Evolutionary conservation across 2,888 invertebrate genomes (phyloP).

Genomic region (Abscondita cerata): DNA sequence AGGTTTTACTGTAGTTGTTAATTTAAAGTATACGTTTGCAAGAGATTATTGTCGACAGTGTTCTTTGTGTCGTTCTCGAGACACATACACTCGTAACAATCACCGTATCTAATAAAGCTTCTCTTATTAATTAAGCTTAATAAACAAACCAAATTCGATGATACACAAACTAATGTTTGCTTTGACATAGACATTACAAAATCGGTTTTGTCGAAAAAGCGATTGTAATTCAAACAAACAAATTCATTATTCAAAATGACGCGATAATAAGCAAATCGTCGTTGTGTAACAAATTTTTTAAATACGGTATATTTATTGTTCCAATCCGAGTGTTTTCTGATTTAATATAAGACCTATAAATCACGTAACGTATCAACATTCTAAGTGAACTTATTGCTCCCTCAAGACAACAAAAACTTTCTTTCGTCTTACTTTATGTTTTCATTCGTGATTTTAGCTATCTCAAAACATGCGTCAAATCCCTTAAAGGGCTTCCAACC

Average conservation of each 20-base stretch:
- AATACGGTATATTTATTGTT: no score
- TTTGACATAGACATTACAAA: conserved; percentile 24
- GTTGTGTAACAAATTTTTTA: no score
- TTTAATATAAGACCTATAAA: conserved; percentile 29
- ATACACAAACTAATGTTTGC: conserved; percentile 17
- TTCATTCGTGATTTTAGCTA: conserved; percentile 28
- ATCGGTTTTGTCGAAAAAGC: conserved; percentile 14
- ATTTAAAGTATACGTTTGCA: conserved; percentile 17
- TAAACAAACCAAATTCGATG: conserved; percentile 18
- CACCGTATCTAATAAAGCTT: conserved; percentile 22
- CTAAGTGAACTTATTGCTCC: conserved; percentile 25
- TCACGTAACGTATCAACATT: conserved; percentile 29
- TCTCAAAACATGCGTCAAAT: conserved; percentile 31
- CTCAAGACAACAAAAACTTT: conserved; percentile 19
- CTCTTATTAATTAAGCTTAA: conserved; percentile 28
- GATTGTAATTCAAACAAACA: conserved; percentile 18
- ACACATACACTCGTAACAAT: conserved; percentile 21
- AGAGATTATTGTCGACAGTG: conserved; percentile 15
- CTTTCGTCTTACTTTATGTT: conserved; percentile 19
- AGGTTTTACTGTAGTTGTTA: no score
- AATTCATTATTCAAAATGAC: no score
- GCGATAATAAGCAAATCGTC: no score
- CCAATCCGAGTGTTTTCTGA: conserved; percentile 11
- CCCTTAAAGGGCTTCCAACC: conserved; percentile 25
- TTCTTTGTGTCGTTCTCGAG: conserved; percentile 16